phyloP scores from a whole-genome alignment of 2,113 vertebrate genomes.

The Willisornis vidua region DNA sequence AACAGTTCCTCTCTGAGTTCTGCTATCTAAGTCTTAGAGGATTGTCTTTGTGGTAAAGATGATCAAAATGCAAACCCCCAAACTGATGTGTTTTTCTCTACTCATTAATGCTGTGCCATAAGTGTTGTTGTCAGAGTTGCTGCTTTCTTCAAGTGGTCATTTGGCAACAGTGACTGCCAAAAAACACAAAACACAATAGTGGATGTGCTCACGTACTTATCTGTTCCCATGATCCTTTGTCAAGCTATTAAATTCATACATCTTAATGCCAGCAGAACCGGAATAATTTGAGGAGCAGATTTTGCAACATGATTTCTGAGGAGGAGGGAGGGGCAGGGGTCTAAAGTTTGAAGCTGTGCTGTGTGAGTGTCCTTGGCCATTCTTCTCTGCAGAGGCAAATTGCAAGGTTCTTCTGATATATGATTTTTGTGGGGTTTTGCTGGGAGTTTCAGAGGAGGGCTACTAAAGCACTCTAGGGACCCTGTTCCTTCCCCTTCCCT shows the following conservation, averaged over 20 bases:
- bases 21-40: not conserved
- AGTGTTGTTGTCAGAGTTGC: not conserved
- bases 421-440: not conserved
- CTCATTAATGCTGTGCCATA: not conserved
- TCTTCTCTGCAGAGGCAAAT: not conserved
- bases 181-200: conserved; percentile 25
- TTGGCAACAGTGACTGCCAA: not conserved
- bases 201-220: not conserved
- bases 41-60: not conserved
- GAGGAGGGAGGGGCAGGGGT: not conserved
- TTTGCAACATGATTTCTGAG: not conserved
- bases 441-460: not conserved
- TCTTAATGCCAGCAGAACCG: not conserved
- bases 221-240: conserved; percentile 23
- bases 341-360: not conserved
- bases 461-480: not conserved
- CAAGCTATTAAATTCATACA: not conserved
- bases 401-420: not conserved
- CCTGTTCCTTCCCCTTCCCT: not conserved
- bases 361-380: not conserved
- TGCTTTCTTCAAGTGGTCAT: not conserved
- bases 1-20: not conserved
- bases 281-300: not conserved
- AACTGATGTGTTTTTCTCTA: not conserved
- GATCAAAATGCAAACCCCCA: not conserved